Conservation (phyloP, 1,140 invertebrate species). For the Thaumetopoea pityocampa region DNA sequence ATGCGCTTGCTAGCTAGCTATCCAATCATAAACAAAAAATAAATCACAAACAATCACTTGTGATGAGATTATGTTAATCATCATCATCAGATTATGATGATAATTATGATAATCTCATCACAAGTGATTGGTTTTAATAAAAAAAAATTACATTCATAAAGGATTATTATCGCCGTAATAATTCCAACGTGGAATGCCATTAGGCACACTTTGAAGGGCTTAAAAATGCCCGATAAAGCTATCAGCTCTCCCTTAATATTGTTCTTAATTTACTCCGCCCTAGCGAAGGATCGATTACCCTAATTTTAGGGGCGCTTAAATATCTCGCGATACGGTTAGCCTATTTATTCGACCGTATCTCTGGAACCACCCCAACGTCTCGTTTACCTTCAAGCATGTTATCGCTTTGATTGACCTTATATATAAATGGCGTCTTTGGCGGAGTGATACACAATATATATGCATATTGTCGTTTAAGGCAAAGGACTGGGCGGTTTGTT, state of each 20-base stretch:
- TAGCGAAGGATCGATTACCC: constrained; percentile 41
- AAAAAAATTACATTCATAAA: neutral
- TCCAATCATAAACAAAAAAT: no score
- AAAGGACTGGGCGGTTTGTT: no score
- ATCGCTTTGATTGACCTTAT: constrained; percentile 36
- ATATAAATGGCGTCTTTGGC: constrained; percentile 15
- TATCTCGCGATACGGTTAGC: constrained; percentile 28
- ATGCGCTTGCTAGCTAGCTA: no score
- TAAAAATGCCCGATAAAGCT: constrained; percentile 17
- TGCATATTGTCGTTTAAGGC: neutral
- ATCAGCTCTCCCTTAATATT: constrained; percentile 17
- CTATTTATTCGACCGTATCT: constrained; percentile 39
- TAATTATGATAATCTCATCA: no score
- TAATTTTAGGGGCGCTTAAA: constrained; percentile 37
- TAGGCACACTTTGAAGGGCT: constrained; percentile 3
- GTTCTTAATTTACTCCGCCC: constrained; percentile 20
- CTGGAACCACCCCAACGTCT: constrained; percentile 20
- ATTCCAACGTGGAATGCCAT: constrained; percentile 4
- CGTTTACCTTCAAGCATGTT: constrained; percentile 35
- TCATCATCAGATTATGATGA: neutral
- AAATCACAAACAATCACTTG: no score
- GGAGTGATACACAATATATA: neutral
- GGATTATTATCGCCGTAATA: neutral
- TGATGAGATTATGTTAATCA: no score
- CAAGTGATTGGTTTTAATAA: no score